Base-by-base conservation (phyloP, 2,888 invertebrate genomes). In the Pandemis cinnamomeana region DNA sequence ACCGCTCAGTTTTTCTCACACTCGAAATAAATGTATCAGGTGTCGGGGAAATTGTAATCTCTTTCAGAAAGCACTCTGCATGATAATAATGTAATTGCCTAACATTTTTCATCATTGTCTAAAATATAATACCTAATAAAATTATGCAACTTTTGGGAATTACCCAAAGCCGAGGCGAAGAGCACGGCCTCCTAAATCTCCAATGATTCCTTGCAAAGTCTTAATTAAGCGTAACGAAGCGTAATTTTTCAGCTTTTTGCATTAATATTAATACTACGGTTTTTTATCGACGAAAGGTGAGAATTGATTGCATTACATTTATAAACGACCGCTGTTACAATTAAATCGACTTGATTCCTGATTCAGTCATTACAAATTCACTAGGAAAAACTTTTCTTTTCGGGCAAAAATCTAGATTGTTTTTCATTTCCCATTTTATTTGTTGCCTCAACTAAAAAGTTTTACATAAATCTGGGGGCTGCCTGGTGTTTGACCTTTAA, bases 141-240 rank as follows among this genome's bases (percentile, higher is more conserved):
- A 61, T 61, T 2, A n/a, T n/a, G n/a, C 41, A 63, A 44, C 66
- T 66, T 8, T 48, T 64, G 55, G 48, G 41, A 55, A 63, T 58
- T 63, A 68, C n/a, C 41, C 8, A 64, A 27, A 46, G 41, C 48
- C 63, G 68, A 53, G n/a, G 13, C 46, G n/a, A n/a, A 72, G 63
- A 62, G 67, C 53, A 60, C 20, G 51, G 58, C 58, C 58, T 7
- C 46, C 42, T 42, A 51, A 69, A 64, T 66, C 7, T 44, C 58
- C 60, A 70, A 51, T 60, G 60, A 73, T 70, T 70, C 53, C 60
- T 73, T 69, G 58, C 55, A 64, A 72, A 69, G 51, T 66, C 69
- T 69, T 74, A 67, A 74, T 74, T 66, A 71, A 67, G 53, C 67
- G 67, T 74, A 74, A 74, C 74, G 74, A 74, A 74, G 67, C 74